A percentile compares a stretch with the other conserved stretches of the same genome.
phyloP scores from a whole-genome alignment of 2,113 vertebrate genomes.

The Asarcornis scutulata region DNA sequence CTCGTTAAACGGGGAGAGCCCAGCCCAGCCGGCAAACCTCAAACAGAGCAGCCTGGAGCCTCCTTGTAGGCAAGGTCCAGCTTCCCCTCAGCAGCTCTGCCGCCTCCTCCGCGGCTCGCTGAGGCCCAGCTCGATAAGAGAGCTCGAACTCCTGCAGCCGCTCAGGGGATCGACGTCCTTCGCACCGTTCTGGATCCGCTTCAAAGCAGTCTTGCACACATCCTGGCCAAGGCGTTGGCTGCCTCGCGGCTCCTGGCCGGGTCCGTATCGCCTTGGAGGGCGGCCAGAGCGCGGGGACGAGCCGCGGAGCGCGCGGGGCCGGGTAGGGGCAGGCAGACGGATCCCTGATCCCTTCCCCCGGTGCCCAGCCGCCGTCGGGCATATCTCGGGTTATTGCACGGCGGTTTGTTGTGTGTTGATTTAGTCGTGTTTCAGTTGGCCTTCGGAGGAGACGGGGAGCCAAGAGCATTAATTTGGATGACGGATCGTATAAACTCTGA shows the following conservation, averaged over 20 bases:
- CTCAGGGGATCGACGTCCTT: conserved; percentile 25
- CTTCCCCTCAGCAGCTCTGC: neutral
- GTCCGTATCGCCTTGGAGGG: neutral
- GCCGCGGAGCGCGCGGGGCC: neutral
- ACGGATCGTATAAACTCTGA: conserved; percentile 64
- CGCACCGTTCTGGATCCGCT: neutral
- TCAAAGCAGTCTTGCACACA: conserved; percentile 46
- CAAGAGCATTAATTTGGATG: conserved; percentile 72
- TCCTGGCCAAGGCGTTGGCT: conserved; percentile 47
- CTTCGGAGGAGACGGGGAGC: conserved; percentile 42
- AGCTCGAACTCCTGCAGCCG: neutral
- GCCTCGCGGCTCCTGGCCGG: conserved; percentile 32
- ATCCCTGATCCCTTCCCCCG: neutral
- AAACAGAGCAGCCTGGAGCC: neutral
- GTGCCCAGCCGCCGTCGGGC: neutral
- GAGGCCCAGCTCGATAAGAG: neutral
- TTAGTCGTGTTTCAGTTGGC: conserved; percentile 67
- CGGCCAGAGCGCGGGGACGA: neutral
- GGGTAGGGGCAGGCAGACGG: neutral
- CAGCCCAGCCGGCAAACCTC: neutral
- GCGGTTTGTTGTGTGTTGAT: conserved; percentile 43
- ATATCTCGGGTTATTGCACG: neutral
- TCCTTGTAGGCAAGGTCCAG: neutral
- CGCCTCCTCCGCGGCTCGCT: neutral
- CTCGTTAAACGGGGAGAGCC: neutral